Percentiles rank a stretch among this genome's conserved stretches.
Conservation (phyloP, 2,797 vertebrate species). For the Pseudochirops cupreus region DNA sequence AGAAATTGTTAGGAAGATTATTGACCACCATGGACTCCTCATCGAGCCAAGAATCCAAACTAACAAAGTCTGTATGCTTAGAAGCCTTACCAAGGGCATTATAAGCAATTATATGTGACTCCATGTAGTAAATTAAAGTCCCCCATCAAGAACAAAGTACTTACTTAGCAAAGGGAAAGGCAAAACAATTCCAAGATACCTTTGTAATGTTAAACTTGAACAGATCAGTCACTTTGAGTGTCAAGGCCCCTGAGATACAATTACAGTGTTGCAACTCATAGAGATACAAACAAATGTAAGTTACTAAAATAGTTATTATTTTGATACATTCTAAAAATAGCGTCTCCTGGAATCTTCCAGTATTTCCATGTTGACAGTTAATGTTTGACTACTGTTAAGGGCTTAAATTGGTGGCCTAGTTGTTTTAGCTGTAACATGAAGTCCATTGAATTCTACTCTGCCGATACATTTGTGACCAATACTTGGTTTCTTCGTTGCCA, state of each 20-base stretch:
- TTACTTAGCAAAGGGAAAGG: not conserved
- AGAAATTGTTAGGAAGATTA: not conserved
- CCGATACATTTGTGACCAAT: not conserved
- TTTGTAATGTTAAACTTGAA: not conserved
- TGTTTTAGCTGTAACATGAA: not conserved
- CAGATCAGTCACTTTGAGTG: not conserved
- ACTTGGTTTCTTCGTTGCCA: not conserved
- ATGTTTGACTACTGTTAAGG: not conserved
- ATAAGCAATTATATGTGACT: not conserved
- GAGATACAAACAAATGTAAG: not conserved
- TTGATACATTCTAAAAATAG: not conserved
- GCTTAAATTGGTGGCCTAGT: not conserved
- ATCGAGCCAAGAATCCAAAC: no score
- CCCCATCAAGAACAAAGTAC: not conserved
- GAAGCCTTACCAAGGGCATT: no score
- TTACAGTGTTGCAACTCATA: not conserved
- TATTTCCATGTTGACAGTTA: not conserved
- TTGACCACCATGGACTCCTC: not conserved
- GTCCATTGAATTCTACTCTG: not conserved
- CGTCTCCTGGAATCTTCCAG: not conserved
- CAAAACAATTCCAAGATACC: not conserved
- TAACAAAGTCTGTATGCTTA: no score
- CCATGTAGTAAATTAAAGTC: not conserved
- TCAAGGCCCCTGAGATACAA: not conserved
- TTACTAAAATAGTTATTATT: not conserved